Conservation (phyloP, 1,140 invertebrate species). For the honey bee (Apis mellifera) region Amel_HAv3.1 CM009932.2:4978001-4978500, state of each 20-base stretch:
- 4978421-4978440: constrained; percentile 65
- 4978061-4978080: constrained; percentile 14
- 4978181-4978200: too few relatives aligned
- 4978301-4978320: too few relatives aligned
- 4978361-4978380: constrained; percentile 47
- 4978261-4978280: too few relatives aligned
- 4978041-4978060: constrained; percentile 44
- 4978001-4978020: constrained; percentile 15
- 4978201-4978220: too few relatives aligned
- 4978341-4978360: constrained; percentile 47
- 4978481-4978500: constrained; percentile 60
- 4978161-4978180: too few relatives aligned
- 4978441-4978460: constrained; percentile 58
- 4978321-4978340: constrained; percentile 46
- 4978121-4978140: not conserved
- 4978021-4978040: constrained; percentile 72
- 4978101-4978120: not conserved
- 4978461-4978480: constrained; percentile 65
- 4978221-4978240: too few relatives aligned
- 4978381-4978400: constrained; percentile 57
- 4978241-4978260: too few relatives aligned
- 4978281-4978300: constrained; percentile 16
- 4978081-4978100: not conserved
- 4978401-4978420: constrained; percentile 56
- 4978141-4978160: not conserved